These are phyloP conservation scores for Drosophila sp. DNA, from an alignment of 1,140 invertebrate species.

Conservation along the genomic window DNA sequence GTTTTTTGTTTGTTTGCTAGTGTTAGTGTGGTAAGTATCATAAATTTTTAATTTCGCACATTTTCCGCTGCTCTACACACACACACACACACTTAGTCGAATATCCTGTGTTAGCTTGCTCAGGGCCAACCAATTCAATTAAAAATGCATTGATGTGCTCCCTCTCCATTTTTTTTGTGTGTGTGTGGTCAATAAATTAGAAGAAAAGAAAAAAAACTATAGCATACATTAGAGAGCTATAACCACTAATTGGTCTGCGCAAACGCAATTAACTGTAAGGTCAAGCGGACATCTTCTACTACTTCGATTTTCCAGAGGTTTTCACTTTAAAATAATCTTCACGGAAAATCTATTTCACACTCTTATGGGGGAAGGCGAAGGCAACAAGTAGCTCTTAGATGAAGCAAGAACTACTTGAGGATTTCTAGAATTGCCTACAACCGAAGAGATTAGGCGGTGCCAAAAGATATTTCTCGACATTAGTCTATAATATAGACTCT, in stretches of 20 bases:
- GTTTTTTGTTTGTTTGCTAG: not conserved
- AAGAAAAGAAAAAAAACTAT: not conserved
- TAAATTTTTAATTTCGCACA: conserved; percentile 70
- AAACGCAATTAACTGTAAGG: conserved; percentile 37
- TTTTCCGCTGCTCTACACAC: conserved; percentile 24
- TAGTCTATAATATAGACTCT: no score
- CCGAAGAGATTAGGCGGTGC: no score
- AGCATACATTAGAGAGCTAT: conserved; percentile 34
- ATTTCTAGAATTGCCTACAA: no score
- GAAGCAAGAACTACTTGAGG: no score
- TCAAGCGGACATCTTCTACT: not conserved
- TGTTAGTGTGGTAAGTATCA: conserved; percentile 23
- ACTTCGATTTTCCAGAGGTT: not conserved
- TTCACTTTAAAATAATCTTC: not conserved
- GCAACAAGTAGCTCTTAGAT: no score
- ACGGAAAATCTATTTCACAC: not conserved
- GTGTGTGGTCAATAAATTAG: conserved; percentile 2
- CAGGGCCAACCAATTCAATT: conserved; percentile 40
- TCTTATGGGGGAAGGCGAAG: not conserved
- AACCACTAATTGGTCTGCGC: conserved; percentile 35
- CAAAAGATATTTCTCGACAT: no score
- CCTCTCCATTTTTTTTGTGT: not conserved
- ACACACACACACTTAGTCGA: conserved; percentile 40
- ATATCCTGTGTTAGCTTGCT: conserved; percentile 42
- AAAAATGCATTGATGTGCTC: conserved; percentile 54